phyloP scores from a whole-genome alignment of 2,113 vertebrate species.

The Taxidea taxus region DNA sequence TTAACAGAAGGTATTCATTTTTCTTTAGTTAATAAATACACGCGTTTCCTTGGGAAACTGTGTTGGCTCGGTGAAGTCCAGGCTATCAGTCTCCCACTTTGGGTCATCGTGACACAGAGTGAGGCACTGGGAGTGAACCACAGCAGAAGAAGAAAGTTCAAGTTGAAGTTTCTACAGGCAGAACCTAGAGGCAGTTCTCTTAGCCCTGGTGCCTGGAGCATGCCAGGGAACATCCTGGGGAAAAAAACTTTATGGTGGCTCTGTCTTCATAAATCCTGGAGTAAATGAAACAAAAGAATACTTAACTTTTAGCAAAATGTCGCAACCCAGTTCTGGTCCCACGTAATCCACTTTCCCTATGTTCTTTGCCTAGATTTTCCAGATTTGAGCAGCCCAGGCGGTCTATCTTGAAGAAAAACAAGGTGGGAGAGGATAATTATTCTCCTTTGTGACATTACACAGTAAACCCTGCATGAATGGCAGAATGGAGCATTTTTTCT shows the following conservation, averaged over 20 bases:
- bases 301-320: not conserved
- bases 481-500: not conserved
- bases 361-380: slow-evolving; percentile 21
- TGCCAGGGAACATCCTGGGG: slow-evolving; percentile 11
- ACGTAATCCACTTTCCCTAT: not conserved
- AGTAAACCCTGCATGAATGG: not conserved
- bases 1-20: slow-evolving; percentile 35
- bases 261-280: slow-evolving; percentile 38
- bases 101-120: not conserved
- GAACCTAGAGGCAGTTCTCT: not conserved
- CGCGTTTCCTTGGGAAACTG: not conserved
- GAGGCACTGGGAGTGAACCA: not conserved
- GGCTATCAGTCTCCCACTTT: not conserved
- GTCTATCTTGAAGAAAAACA: slow-evolving; percentile 14
- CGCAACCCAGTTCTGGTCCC: not conserved
- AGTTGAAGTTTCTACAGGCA: not conserved
- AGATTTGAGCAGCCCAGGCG: not conserved
- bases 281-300: slow-evolving; percentile 28
- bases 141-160: not conserved
- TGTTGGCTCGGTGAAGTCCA: not conserved
- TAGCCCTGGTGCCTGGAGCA: not conserved
- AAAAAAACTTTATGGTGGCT: slow-evolving; percentile 34
- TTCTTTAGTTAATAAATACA: slow-evolving; percentile 33
- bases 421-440: not conserved
- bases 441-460: slow-evolving; percentile 22